These are phyloP conservation scores for Trissoscelio sp. DNA, from an alignment of 2,888 invertebrate genomes.

Conservation along the genomic window DNA sequence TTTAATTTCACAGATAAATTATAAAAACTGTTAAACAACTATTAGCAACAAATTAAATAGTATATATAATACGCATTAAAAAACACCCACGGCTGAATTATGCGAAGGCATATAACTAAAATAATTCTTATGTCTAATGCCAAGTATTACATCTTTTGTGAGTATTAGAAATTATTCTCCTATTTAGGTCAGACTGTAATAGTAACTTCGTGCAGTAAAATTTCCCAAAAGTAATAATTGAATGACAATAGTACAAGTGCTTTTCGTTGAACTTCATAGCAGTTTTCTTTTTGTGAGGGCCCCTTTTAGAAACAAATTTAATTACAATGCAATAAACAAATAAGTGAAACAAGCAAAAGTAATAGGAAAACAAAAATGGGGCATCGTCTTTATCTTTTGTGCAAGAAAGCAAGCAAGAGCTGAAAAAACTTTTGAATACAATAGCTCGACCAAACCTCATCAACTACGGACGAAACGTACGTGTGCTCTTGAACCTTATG, in stretches of 20 bases:
- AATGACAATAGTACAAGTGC: not conserved
- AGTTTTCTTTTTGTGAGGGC: not conserved
- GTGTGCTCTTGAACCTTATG: conserved; percentile 14
- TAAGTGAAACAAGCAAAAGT: conserved; percentile 3
- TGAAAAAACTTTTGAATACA: conserved; percentile 17
- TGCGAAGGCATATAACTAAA: too few relatives aligned
- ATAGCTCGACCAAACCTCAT: conserved; percentile 5
- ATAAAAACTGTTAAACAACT: too few relatives aligned
- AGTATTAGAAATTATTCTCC: not conserved
- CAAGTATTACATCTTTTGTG: not conserved
- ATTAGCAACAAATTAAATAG: too few relatives aligned
- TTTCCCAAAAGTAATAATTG: not conserved
- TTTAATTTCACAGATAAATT: too few relatives aligned
- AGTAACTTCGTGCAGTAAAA: not conserved
- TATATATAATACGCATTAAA: too few relatives aligned
- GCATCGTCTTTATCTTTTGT: conserved; percentile 12
- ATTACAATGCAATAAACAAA: conserved; percentile 5
- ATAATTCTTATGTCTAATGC: not conserved
- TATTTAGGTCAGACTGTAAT: not conserved
- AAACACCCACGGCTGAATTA: too few relatives aligned
- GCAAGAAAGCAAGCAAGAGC: not conserved
- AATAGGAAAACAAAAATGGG: not conserved
- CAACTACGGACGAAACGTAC: conserved; percentile 3
- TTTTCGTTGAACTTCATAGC: not conserved
- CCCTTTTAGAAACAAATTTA: not conserved